These are phyloP conservation scores for Pagetopsis macropterus DNA, from an alignment of 2,797 vertebrate genomes.

Conservation along the genomic window DNA sequence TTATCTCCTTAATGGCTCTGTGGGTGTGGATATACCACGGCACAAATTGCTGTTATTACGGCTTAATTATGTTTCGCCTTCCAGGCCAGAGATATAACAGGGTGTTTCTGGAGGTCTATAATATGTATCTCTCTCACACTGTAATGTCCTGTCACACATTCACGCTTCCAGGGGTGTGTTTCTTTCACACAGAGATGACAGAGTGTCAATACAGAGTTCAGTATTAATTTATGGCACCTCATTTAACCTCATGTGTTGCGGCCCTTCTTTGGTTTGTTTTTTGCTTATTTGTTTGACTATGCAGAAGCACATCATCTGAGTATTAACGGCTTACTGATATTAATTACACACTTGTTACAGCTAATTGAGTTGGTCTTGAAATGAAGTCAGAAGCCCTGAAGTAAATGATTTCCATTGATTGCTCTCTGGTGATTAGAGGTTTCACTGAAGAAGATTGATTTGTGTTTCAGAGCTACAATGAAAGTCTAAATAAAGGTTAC, in stretches of 20 bases:
- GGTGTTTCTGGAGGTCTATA: slow-evolving; percentile 27
- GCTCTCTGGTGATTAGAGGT: slow-evolving; percentile 41
- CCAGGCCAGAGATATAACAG: slow-evolving; percentile 33
- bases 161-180: slow-evolving; percentile 4
- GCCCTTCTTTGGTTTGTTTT: slow-evolving; percentile 3
- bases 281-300: slow-evolving; percentile 10
- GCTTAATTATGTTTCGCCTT: slow-evolving; percentile 62
- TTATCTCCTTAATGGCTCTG: slow-evolving; percentile 67
- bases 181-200: slow-evolving; percentile 13
- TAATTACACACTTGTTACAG: slow-evolving; percentile 45
- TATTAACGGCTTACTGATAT: slow-evolving; percentile 33
- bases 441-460: slow-evolving; percentile 45
- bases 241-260: slow-evolving; percentile 28
- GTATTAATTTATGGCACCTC: slow-evolving; percentile 11
- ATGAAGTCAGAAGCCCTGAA: slow-evolving; percentile 45
- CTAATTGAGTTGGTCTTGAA: slow-evolving; percentile 51
- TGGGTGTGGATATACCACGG: slow-evolving; percentile 31
- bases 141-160: slow-evolving; percentile 39
- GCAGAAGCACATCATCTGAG: slow-evolving; percentile 20
- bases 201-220: slow-evolving; percentile 27
- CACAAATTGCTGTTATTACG: slow-evolving; percentile 50
- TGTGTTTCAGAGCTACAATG: slow-evolving; percentile 26
- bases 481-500: slow-evolving; percentile 6
- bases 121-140: slow-evolving; percentile 33
- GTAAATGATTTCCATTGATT: slow-evolving; percentile 42